Conservation (phyloP, 2,888 invertebrate genomes). For the Campoplex capitator region DNA sequence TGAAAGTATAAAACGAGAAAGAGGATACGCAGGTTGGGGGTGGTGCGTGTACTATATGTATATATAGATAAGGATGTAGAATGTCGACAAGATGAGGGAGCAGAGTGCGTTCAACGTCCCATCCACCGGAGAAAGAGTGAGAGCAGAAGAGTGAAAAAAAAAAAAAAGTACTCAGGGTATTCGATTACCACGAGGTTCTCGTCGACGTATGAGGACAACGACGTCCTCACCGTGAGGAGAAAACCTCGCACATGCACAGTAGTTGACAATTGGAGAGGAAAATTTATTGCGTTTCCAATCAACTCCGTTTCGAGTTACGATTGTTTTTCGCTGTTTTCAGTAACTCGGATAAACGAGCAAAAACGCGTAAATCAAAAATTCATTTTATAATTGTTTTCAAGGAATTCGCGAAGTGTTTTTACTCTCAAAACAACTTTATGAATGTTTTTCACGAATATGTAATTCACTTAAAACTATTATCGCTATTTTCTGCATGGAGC, state of each 20-base stretch:
- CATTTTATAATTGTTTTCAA: too few species aligned
- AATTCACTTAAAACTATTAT: too few species aligned
- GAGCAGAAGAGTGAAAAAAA: conserved; percentile 12
- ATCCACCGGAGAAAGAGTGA: conserved; percentile 46
- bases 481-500: neutral
- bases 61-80: conserved; percentile 10
- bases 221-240: conserved; percentile 50
- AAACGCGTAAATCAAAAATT: too few species aligned
- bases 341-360: too few species aligned
- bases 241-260: conserved; percentile 14
- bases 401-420: too few species aligned
- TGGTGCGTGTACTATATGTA: conserved; percentile 27
- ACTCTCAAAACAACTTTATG: too few species aligned
- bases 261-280: conserved; percentile 12
- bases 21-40: conserved; percentile 77
- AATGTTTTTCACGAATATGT: too few species aligned
- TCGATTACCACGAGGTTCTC: conserved; percentile 66
- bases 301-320: conserved; percentile 4
- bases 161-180: conserved; percentile 72
- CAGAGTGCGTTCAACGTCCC: conserved; percentile 47
- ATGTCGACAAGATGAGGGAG: conserved; percentile 65
- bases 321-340: neutral
- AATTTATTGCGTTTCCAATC: conserved; percentile 54
- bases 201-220: conserved; percentile 59
- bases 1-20: conserved; percentile 80